phyloP scores from a whole-genome alignment of 2,113 vertebrate genomes.

The Camelus bactrianus region DNA sequence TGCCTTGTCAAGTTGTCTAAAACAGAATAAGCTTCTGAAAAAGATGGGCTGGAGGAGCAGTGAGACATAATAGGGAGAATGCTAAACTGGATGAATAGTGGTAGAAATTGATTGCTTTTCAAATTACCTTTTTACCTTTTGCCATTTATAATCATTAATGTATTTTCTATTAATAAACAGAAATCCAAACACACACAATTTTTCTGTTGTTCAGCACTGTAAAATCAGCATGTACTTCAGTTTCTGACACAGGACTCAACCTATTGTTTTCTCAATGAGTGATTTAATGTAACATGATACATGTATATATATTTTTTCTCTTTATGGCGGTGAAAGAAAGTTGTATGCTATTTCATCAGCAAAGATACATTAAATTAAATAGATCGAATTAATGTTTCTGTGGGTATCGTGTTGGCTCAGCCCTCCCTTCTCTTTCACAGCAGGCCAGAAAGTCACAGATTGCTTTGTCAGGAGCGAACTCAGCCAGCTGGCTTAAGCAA shows the following conservation, averaged over 20 bases:
- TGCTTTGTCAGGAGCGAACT: neutral
- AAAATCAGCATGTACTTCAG: neutral
- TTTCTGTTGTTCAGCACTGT: neutral
- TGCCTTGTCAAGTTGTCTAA: neutral
- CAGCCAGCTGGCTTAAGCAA: slow-evolving; percentile 2
- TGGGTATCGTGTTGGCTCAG: neutral
- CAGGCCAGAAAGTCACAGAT: neutral
- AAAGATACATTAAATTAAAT: neutral
- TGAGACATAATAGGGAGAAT: neutral
- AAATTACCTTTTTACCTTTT: neutral
- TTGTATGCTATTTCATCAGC: neutral
- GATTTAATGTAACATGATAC: neutral
- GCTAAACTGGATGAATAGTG: neutral
- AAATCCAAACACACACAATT: neutral
- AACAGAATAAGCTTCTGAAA: neutral
- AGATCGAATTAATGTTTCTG: neutral
- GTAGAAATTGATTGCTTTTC: neutral
- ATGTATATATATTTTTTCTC: neutral
- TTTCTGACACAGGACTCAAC: neutral
- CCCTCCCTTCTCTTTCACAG: neutral
- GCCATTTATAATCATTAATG: neutral
- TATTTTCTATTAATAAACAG: neutral
- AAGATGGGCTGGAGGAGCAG: rapidly evolving
- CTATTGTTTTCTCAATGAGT: neutral
- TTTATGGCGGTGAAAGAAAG: neutral